Evolutionary conservation across 2,113 vertebrate species (phyloP), one percentile per base, ranked within the genome.

Genomic region (Melierax canorus): DNA sequence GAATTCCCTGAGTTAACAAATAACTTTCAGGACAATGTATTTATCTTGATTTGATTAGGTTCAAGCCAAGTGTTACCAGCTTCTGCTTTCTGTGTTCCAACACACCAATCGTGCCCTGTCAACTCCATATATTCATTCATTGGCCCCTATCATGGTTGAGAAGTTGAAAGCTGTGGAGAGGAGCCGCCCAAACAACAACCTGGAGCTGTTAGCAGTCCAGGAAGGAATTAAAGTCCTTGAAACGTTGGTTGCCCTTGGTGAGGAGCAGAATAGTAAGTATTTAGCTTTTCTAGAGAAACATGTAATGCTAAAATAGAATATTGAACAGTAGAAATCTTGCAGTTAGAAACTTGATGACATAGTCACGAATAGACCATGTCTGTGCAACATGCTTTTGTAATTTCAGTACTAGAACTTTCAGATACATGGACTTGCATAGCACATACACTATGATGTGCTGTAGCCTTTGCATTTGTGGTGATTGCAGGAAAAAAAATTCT

Each of bases 201-300:
- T 98, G 14, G 99, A 99, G 97, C 99, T 99, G 81, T 98, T 99
- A 96, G 99, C 99, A 58, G 98, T 99, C 69, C 99, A 99, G 96
- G 99, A 99, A 98, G 99, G 99, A 95, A 98, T 99, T 97, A 98
- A 98, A 98, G 99, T 99, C 83, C 98, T 99, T 92, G 99, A 99
- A 98, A 99, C 98, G 8, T 89, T 99, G 94, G 99, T 99, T 88
- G 98, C 98, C 93, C 99, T 99, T 97, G 99, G 99, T 48, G 99
- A 99, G 87, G 99, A 99, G 81, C 99, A 99, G 86, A 99, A 99
- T 94, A 98, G 99, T 99, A 98, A 99, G 99, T 99, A 94, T 87
- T 82, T 53, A 32, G n/a, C 72, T 94, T 96, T 94, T 84, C 32
- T 88, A 75, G 75, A 90, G 87, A 84, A 72, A 48, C 26, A 3